A percentile compares a stretch with the other conserved stretches of the same genome.
These are phyloP conservation scores for Notiomystis cincta DNA, from an alignment of 2,113 vertebrate genomes.

Conservation along the genomic window DNA sequence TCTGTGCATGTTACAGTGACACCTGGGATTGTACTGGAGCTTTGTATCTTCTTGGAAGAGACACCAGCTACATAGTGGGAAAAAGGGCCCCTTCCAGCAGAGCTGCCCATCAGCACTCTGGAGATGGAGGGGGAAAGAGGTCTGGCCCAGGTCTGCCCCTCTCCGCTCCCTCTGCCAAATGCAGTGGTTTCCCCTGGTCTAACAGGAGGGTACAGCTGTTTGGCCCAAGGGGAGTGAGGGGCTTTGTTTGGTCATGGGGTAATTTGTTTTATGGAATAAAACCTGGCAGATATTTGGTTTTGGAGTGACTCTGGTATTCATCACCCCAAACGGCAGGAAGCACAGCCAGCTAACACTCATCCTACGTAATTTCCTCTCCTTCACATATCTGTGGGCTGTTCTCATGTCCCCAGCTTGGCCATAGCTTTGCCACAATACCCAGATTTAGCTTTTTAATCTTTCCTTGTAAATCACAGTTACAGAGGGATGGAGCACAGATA, in stretches of 20 bases:
- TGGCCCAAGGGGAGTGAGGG: background rate
- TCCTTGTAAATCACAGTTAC: constrained; percentile 16
- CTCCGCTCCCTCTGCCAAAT: background rate
- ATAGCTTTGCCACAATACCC: background rate
- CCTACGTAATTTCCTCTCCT: background rate
- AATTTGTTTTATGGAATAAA: constrained; percentile 23
- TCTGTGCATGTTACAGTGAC: background rate
- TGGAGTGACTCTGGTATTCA: constrained; percentile 18
- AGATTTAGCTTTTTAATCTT: constrained; percentile 14
- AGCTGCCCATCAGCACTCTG: background rate
- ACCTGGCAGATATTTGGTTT: background rate
- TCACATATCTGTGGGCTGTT: background rate
- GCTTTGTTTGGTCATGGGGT: background rate
- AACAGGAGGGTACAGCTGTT: background rate
- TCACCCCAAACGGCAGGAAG: background rate
- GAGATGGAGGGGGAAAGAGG: background rate
- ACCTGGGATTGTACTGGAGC: background rate
- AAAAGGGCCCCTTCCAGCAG: background rate
- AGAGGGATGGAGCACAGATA: background rate
- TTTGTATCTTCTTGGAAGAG: background rate
- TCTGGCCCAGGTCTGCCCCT: background rate
- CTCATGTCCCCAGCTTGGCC: background rate
- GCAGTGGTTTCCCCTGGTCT: background rate
- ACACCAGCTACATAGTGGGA: background rate
- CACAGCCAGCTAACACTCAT: background rate